These are phyloP conservation scores for Diplazon laetatorius DNA, from an alignment of 2,888 invertebrate genomes.

Conservation along the genomic window DNA sequence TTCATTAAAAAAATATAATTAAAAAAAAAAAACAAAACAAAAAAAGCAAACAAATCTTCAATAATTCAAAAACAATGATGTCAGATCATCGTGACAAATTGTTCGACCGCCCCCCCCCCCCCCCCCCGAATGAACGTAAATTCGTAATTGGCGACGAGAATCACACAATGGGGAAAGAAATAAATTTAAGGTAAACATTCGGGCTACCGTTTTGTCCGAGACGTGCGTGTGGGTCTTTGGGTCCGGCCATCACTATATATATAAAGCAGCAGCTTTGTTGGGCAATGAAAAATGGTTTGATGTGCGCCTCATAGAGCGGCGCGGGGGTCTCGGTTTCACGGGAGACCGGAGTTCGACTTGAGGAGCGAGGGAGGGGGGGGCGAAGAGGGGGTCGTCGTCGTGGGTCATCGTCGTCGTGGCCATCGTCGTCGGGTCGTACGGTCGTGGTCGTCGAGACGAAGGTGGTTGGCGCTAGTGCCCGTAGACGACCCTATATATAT, in stretches of 20 bases:
- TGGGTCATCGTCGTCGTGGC: conserved; percentile 8
- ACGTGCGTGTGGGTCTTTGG: conserved; percentile 40
- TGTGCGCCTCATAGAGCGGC: conserved; percentile 55
- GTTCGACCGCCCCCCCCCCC: no score
- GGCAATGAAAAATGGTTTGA: conserved; percentile 67
- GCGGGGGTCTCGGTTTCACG: conserved; percentile 56
- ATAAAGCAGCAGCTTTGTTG: conserved; percentile 61
- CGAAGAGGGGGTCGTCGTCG: conserved; percentile 19
- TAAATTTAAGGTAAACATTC: conserved; percentile 32
- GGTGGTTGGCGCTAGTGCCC: conserved; percentile 33
- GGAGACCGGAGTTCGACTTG: conserved; percentile 42
- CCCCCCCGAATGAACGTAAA: no score
- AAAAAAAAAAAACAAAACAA: no score
- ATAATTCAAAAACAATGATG: no score
- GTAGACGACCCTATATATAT: no score
- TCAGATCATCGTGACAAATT: no score
- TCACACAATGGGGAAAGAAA: background rate
- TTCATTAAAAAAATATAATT: no score
- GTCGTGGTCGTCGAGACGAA: background rate
- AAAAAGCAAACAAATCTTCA: no score
- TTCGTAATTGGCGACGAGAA: no score
- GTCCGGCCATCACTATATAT: no score
- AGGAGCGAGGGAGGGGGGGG: no score
- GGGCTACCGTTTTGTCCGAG: conserved; percentile 55
- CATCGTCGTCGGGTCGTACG: conserved; percentile 11